These are phyloP conservation scores for Aselliscus stoliczkanus DNA, from an alignment of 2,797 vertebrate species.

Conservation along the genomic window DNA sequence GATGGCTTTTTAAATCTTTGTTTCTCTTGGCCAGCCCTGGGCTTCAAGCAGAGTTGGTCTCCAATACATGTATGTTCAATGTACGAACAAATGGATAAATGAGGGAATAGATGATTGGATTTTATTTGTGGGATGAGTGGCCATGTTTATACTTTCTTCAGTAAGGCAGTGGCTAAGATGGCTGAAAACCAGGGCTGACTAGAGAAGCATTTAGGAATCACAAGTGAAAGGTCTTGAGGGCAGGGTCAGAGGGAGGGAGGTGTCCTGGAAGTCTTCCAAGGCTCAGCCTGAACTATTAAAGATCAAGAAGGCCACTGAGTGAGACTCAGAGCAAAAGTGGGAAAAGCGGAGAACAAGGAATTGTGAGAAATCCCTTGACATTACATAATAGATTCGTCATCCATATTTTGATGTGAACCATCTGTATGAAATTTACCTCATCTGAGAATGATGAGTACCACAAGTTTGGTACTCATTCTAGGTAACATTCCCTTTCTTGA, in stretches of 20 bases:
- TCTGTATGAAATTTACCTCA: background rate
- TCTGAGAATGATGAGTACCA: background rate
- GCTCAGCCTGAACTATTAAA: background rate
- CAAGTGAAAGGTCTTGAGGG: background rate
- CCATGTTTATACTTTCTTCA: background rate
- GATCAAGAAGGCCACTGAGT: background rate
- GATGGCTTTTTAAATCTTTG: background rate
- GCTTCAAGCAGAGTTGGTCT: background rate
- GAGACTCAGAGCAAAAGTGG: background rate
- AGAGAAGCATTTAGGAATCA: background rate
- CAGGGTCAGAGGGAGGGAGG: background rate
- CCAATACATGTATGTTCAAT: background rate
- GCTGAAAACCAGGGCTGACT: background rate
- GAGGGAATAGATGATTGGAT: background rate
- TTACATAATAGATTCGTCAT: background rate
- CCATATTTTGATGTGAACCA: background rate
- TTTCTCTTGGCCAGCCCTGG: background rate
- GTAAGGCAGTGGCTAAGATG: background rate
- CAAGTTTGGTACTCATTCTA: background rate
- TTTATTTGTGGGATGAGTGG: conserved; percentile 11
- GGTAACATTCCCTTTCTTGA: background rate
- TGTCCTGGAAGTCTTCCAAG: background rate
- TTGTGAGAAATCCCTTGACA: background rate
- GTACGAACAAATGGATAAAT: background rate
- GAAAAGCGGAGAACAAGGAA: background rate